Percentiles rank a stretch among this genome's conserved stretches.
These are phyloP conservation scores for Bujurquina vittata DNA, from an alignment of 2,113 vertebrate genomes.

Conservation along the genomic window DNA sequence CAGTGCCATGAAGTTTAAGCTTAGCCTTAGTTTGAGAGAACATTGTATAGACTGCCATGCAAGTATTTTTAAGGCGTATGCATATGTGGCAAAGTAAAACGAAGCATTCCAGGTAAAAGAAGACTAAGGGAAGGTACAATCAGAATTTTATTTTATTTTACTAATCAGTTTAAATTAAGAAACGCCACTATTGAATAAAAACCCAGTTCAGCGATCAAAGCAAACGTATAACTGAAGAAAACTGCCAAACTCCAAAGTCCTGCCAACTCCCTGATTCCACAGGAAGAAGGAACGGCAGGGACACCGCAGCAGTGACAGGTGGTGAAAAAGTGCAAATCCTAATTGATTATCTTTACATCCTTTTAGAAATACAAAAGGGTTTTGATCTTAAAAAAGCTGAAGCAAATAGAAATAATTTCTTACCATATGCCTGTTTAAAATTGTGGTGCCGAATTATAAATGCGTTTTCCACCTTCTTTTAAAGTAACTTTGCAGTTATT, in stretches of 20 bases:
- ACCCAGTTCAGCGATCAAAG: rapidly evolving
- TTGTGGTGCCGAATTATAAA: too few species aligned
- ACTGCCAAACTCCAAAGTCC: background rate
- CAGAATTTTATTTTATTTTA: background rate
- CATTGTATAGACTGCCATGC: background rate
- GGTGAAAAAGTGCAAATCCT: background rate
- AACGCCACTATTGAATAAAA: background rate
- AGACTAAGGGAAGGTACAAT: too few species aligned
- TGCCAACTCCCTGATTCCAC: rapidly evolving
- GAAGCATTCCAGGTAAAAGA: background rate
- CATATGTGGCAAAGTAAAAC: background rate
- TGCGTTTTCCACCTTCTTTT: too few species aligned
- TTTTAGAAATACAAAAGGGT: background rate
- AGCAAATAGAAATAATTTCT: background rate
- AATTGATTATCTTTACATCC: too few species aligned
- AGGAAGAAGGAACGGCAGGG: background rate
- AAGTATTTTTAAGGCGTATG: background rate
- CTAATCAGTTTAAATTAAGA: background rate
- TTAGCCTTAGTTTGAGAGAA: background rate
- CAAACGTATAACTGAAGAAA: rapidly evolving
- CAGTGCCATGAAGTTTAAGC: background rate
- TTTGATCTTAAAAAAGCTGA: background rate
- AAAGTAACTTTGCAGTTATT: background rate
- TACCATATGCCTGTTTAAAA: too few species aligned
- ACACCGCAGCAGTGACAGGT: too few species aligned